phyloP scores from a whole-genome alignment of 2,888 invertebrate species.

The Dromius quadrimaculatus region DNA sequence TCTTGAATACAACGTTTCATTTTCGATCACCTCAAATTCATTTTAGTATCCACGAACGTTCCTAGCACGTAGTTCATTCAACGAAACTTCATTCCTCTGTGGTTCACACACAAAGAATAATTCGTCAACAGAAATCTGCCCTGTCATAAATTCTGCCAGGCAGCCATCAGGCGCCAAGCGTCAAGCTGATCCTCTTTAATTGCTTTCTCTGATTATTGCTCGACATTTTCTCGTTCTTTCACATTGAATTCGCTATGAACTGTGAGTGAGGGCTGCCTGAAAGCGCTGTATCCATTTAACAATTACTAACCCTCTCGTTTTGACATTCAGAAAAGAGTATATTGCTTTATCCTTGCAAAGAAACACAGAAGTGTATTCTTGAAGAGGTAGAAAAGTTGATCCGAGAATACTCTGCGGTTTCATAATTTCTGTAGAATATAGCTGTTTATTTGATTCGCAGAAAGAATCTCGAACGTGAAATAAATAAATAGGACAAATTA shows the following conservation, averaged over 20 bases:
- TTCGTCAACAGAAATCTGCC: constrained; percentile 42
- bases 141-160: constrained; percentile 29
- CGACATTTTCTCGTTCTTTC: constrained; percentile 50
- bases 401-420: too few species aligned
- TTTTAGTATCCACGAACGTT: too few species aligned
- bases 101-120: constrained; percentile 36
- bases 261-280: constrained; percentile 21
- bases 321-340: constrained; percentile 1
- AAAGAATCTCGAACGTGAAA: too few species aligned
- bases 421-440: too few species aligned
- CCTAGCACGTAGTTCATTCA: constrained; percentile 22
- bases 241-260: constrained; percentile 41
- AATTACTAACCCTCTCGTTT: constrained; percentile 50
- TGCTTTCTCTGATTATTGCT: constrained; percentile 50
- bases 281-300: constrained; percentile 44
- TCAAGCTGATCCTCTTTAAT: constrained; percentile 46
- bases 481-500: too few species aligned
- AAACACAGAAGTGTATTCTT: too few species aligned
- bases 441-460: too few species aligned
- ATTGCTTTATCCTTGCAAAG: too few species aligned
- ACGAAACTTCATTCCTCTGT: background rate
- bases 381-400: too few species aligned
- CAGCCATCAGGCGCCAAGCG: background rate
- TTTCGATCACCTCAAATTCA: too few species aligned
- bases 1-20: too few species aligned